Percentiles rank a stretch among this genome's conserved stretches.
Evolutionary conservation across 2,113 vertebrate genomes (phyloP).

Genomic region (Eurystomus gularis): DNA sequence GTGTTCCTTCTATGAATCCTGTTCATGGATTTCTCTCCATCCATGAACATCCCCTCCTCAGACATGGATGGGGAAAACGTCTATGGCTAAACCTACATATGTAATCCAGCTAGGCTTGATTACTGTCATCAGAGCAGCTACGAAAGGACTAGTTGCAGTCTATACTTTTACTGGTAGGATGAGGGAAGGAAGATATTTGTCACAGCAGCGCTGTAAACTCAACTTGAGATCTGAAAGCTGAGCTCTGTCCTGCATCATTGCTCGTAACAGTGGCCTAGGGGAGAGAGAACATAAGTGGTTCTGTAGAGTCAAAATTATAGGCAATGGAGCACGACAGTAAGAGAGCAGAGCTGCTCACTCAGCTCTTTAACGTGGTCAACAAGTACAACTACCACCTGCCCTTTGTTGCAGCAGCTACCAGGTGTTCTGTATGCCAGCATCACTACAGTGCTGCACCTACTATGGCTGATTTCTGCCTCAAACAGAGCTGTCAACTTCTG

Average conservation of each 20-base stretch:
- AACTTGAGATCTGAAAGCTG: conserved; percentile 14
- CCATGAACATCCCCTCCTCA: neutral
- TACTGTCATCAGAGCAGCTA: neutral
- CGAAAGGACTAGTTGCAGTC: neutral
- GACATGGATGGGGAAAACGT: neutral
- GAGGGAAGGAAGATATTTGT: neutral
- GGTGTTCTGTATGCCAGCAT: neutral
- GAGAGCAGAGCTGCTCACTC: neutral
- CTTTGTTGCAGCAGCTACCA: neutral
- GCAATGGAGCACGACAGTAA: neutral
- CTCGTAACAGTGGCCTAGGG: neutral
- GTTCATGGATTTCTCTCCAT: neutral
- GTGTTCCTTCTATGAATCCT: neutral
- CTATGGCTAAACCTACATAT: neutral
- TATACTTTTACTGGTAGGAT: neutral
- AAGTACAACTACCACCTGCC: neutral
- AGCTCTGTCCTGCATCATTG: neutral
- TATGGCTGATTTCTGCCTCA: neutral
- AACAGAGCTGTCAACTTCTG: neutral
- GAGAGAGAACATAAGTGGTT: neutral
- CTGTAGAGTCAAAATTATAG: neutral
- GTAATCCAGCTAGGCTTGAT: neutral
- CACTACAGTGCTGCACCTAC: neutral
- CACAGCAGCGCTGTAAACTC: neutral
- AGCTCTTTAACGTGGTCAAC: neutral